Base-by-base conservation (phyloP, 1,140 invertebrate genomes). In the Bombus pyrosoma region DNA sequence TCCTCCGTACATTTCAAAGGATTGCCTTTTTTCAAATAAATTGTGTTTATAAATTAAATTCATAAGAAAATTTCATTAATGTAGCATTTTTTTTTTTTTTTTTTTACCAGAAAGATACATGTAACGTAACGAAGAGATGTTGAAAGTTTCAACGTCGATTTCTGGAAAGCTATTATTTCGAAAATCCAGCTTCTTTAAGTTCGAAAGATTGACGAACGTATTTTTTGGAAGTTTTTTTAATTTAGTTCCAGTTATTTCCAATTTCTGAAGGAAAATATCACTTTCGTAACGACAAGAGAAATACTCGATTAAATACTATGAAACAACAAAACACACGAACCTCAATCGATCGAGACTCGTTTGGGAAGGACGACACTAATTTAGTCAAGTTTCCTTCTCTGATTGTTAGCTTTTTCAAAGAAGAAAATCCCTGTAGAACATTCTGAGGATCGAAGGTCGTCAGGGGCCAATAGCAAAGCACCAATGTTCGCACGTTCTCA, bases 1-100 rank as follows among this genome's bases (percentile, higher is more conserved):
- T 95, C 95, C 34, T 94, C 92, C 13, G 95, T 95, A 84, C 96
- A 97, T 91, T 95, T 96, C 95, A 96, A 96, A 15, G 95, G 95
- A 94, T 97, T 97, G 37, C 94, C 96, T 96, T 85, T 96, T 85
- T 59, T 37, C 57, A 15, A 69, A 73, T 4, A 15, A 57, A 34
- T 41, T 72, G 0, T 10, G 12, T 32, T 68, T 25, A 28, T 9
- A 9, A 34, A 22, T 77, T 34, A 15, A 15, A 37, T 69, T 1
- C 22, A 28, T 12, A 68, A 10, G 15, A 9, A 37, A 10, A 25
- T 9, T 3, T 81, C 25, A 8, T 8, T 10, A 64, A 66, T 74
- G 41, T 64, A 3, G 69, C 6, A 3, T 64, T 22, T 39, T 9
- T 68, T 9, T 68, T 3, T n/a, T 15, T 34, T 32, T 22, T 37